Conservation (phyloP, 2,797 vertebrate genomes). For the Sebastes kiyomatsui region DNA sequence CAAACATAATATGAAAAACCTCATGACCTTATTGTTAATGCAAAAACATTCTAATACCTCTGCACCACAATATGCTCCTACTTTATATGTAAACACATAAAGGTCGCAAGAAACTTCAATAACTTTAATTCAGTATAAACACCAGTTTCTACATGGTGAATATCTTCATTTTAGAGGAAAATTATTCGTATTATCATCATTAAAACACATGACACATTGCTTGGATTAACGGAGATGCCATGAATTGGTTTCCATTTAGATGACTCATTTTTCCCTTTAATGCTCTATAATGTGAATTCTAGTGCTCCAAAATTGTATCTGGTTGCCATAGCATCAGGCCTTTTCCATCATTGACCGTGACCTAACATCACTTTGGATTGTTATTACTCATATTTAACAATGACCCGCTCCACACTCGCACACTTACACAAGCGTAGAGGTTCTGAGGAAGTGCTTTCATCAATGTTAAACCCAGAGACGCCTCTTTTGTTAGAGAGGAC, state of each 20-base stretch:
- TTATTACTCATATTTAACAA: not conserved
- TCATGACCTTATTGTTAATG: not conserved
- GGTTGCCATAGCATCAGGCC: constrained; percentile 18
- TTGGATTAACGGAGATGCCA: not conserved
- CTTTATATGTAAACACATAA: not conserved
- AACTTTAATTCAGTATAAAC: not conserved
- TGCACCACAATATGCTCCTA: not conserved
- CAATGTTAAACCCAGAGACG: not conserved
- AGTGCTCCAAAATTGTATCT: not conserved
- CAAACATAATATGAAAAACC: not conserved
- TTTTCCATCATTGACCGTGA: not conserved
- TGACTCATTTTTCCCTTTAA: not conserved
- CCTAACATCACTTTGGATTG: not conserved
- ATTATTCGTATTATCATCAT: not conserved
- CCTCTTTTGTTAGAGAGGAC: not conserved
- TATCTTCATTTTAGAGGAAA: not conserved
- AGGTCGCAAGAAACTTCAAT: not conserved
- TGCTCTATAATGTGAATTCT: not conserved
- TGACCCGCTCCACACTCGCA: not conserved
- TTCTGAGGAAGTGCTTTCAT: constrained; percentile 2
- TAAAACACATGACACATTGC: not conserved
- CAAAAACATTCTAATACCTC: not conserved
- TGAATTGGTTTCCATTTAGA: not conserved
- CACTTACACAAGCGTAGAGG: not conserved
- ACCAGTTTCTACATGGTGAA: not conserved